These are phyloP conservation scores for Myotis yumanensis DNA, from an alignment of 2,113 vertebrate species.

Conservation along the genomic window DNA sequence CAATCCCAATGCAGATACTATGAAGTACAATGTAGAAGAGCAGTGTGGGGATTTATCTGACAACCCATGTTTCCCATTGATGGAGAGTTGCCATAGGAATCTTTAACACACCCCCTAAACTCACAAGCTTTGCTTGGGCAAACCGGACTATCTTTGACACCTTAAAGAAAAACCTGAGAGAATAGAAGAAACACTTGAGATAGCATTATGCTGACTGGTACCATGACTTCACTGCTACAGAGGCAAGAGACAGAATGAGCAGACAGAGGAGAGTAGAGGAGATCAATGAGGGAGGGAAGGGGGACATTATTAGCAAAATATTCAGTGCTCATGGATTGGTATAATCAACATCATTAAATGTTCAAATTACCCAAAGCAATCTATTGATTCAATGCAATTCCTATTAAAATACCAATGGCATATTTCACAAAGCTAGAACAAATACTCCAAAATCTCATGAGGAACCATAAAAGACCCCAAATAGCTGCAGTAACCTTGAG, in stretches of 20 bases:
- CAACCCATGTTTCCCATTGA: background rate
- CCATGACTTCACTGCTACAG: background rate
- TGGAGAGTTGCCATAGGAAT: background rate
- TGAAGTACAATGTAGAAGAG: background rate
- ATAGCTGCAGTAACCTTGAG: too few species aligned
- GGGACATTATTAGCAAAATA: too few species aligned
- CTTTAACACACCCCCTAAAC: background rate
- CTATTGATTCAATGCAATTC: too few species aligned
- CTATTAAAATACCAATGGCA: too few species aligned
- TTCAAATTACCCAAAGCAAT: too few species aligned
- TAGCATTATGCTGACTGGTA: background rate
- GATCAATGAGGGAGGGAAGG: too few species aligned
- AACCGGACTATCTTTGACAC: background rate
- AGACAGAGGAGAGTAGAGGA: background rate
- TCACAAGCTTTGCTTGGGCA: background rate
- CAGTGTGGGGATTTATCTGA: background rate
- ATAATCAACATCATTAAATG: too few species aligned
- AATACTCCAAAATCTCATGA: too few species aligned
- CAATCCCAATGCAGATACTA: background rate
- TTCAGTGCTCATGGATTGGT: too few species aligned
- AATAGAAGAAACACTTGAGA: background rate
- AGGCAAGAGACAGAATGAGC: background rate
- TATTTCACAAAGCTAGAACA: too few species aligned
- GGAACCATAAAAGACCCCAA: too few species aligned
- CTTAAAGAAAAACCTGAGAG: background rate